These are phyloP conservation scores for Eudyptes chrysolophus DNA, from an alignment of 2,113 vertebrate species.

Conservation along the genomic window DNA sequence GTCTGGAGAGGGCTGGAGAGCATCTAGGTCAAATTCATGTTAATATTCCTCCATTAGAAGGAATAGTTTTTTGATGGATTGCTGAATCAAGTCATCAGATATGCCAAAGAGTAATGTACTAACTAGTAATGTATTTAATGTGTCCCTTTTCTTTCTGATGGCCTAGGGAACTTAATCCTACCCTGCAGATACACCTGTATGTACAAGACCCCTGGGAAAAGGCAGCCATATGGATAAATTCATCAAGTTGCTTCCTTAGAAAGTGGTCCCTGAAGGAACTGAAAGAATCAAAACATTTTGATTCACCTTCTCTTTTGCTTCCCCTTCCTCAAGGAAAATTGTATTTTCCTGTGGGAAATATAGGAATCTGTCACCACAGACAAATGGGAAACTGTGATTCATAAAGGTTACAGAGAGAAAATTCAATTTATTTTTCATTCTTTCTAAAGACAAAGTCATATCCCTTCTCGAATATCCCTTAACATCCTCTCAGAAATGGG, in stretches of 20 bases:
- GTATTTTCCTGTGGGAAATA: background rate
- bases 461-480: background rate
- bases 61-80: background rate
- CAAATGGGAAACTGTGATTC: background rate
- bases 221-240: background rate
- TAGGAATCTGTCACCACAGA: background rate
- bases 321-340: background rate
- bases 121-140: background rate
- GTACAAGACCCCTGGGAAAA: background rate
- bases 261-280: background rate
- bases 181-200: background rate
- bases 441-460: background rate
- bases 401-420: constrained; percentile 11
- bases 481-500: background rate
- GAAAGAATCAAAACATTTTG: background rate
- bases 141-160: background rate
- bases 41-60: background rate
- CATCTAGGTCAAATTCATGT: background rate
- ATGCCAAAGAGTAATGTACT: background rate
- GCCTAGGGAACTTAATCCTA: background rate
- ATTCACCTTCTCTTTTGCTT: background rate
- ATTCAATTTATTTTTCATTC: constrained; percentile 3
- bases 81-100: background rate
- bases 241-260: background rate
- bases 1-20: background rate